Conservation (phyloP, 2,797 vertebrate species). For the Echiichthys vipera region DNA sequence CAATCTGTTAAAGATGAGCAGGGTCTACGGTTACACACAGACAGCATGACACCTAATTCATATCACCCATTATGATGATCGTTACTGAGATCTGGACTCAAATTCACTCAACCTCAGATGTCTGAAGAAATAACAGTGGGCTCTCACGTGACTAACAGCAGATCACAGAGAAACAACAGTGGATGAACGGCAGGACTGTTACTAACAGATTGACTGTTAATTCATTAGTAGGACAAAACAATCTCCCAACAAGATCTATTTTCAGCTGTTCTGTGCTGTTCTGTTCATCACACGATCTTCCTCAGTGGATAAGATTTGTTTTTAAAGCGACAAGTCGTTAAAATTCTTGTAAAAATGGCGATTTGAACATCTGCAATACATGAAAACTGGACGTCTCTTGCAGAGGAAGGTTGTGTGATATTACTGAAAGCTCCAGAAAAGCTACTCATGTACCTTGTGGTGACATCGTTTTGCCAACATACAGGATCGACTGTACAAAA, state of each 20-base stretch:
- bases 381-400: neutral
- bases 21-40: constrained; percentile 17
- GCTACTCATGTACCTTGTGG: neutral
- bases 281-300: neutral
- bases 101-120: neutral
- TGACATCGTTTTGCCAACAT: neutral
- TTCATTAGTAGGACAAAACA: neutral
- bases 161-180: neutral
- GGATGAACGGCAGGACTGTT: neutral
- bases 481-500: neutral
- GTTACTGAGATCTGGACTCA: neutral
- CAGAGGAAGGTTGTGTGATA: neutral
- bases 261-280: neutral
- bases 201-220: too few species aligned
- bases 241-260: neutral
- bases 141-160: neutral
- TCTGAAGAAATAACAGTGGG: neutral
- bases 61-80: neutral
- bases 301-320: neutral
- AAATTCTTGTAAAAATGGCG: neutral
- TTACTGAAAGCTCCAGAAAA: neutral
- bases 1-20: constrained; percentile 87
- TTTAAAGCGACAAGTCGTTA: neutral
- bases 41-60: neutral
- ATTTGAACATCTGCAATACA: neutral